Evolutionary conservation across 37 sponge, comb jelly and placozoan genomes (phyloP).

Genomic region (Amphimedon queenslandica): DNA sequence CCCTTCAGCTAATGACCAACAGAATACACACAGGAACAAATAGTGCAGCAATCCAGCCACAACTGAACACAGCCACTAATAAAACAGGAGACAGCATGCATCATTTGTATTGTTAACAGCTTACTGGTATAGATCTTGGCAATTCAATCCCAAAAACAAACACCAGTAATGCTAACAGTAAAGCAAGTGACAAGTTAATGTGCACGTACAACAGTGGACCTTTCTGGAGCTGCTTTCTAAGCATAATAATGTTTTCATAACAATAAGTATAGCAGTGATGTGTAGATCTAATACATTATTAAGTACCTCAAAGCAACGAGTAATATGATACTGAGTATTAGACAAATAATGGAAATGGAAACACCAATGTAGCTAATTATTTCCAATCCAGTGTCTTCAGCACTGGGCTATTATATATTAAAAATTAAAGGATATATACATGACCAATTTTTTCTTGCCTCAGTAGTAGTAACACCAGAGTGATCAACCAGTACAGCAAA

Average conservation of each 20-base stretch:
- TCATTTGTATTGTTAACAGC: background rate
- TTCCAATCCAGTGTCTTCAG: background rate
- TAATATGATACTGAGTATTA: background rate
- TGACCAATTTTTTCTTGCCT: too few species aligned
- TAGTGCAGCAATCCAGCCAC: constrained; percentile 35
- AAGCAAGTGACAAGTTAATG: background rate
- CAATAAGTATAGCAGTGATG: background rate
- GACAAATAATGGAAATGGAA: background rate
- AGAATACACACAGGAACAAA: constrained; percentile 40
- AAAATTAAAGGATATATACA: too few species aligned
- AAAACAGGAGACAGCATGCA: background rate
- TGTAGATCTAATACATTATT: background rate
- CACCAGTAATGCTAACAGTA: background rate
- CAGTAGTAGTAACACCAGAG: too few species aligned
- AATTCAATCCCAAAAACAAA: background rate
- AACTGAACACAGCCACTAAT: constrained; percentile 22
- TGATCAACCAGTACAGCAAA: too few species aligned
- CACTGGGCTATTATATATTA: too few species aligned
- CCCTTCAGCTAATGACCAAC: constrained; percentile 40
- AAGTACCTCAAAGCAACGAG: background rate
- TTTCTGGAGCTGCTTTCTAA: background rate
- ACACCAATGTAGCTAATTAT: background rate
- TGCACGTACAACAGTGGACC: background rate
- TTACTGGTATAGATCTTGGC: background rate
- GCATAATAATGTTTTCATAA: background rate